These are phyloP conservation scores for Oscheius sp. DNA, from an alignment of 2,888 invertebrate genomes.

Conservation along the genomic window DNA sequence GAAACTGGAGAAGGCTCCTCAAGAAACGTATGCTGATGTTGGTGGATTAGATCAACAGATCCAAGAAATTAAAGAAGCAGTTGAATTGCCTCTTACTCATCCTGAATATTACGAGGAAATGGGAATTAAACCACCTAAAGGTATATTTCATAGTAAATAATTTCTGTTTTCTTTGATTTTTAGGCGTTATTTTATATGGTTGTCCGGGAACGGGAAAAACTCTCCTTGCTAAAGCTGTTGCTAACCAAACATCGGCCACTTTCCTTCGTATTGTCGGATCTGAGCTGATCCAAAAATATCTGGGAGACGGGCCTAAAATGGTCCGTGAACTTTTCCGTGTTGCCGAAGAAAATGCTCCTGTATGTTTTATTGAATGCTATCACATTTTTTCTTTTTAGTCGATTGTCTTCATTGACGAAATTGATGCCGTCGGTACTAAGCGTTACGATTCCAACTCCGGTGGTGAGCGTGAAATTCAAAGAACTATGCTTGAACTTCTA, in stretches of 20 bases:
- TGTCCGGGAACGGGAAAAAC: constrained; percentile 99
- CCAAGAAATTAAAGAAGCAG: constrained; percentile 97
- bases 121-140: constrained; percentile 99
- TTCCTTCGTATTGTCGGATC: constrained; percentile 94
- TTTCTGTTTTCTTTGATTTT: neutral
- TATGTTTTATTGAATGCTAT: constrained; percentile 30
- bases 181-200: constrained; percentile 90
- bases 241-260: constrained; percentile 98
- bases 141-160: constrained; percentile 76
- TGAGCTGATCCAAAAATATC: constrained; percentile 88
- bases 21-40: constrained; percentile 79
- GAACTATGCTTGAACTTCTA: constrained; percentile 97
- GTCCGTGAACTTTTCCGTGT: constrained; percentile 97
- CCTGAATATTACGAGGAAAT: constrained; percentile 99
- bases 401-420: constrained; percentile 99
- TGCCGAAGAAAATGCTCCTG: constrained; percentile 98
- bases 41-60: constrained; percentile 84
- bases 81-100: constrained; percentile 96
- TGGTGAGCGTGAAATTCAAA: constrained; percentile 97
- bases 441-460: constrained; percentile 98
- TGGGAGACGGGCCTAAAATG: constrained; percentile 97
- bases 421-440: constrained; percentile 96
- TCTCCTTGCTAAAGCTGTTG: constrained; percentile 95
- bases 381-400: constrained; percentile 77
- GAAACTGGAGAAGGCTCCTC: constrained; percentile 99